Conservation (phyloP, 2,888 invertebrate species). For the Alsophila aescularia region DNA sequence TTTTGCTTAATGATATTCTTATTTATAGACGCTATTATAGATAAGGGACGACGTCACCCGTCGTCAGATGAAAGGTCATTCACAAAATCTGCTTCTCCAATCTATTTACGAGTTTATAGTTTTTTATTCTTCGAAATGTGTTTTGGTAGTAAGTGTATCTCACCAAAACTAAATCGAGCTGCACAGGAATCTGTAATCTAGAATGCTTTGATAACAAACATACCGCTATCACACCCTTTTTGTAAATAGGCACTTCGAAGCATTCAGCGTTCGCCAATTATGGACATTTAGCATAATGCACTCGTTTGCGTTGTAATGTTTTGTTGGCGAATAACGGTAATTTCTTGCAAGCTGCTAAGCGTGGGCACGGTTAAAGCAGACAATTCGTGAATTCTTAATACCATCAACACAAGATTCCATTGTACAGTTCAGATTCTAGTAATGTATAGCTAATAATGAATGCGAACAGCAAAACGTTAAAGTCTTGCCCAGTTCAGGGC, state of each 20-base stretch:
- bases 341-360: slow-evolving; percentile 41
- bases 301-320: slow-evolving; percentile 58
- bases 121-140: background rate
- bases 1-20: background rate
- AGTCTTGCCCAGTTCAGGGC: slow-evolving; percentile 7
- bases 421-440: slow-evolving; percentile 19
- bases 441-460: slow-evolving; percentile 32
- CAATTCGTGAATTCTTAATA: slow-evolving; percentile 49
- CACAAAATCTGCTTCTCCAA: background rate
- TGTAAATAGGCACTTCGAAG: slow-evolving; percentile 45
- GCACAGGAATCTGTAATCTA: slow-evolving; percentile 10
- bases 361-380: slow-evolving; percentile 40
- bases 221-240: slow-evolving; percentile 34
- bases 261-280: slow-evolving; percentile 51
- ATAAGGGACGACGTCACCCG: background rate
- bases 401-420: slow-evolving; percentile 33
- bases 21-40: slow-evolving; percentile 15
- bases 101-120: background rate
- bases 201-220: slow-evolving; percentile 16
- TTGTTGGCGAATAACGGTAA: slow-evolving; percentile 55
- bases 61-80: background rate
- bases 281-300: slow-evolving; percentile 64
- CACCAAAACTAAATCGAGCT: background rate
- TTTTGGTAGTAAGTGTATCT: background rate
- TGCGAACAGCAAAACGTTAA: slow-evolving; percentile 16